A percentile compares a stretch with the other conserved stretches of the same genome.
These are phyloP conservation scores for Maylandia zebra DNA, from an alignment of 2,113 vertebrate genomes.

Conservation along the genomic window DNA sequence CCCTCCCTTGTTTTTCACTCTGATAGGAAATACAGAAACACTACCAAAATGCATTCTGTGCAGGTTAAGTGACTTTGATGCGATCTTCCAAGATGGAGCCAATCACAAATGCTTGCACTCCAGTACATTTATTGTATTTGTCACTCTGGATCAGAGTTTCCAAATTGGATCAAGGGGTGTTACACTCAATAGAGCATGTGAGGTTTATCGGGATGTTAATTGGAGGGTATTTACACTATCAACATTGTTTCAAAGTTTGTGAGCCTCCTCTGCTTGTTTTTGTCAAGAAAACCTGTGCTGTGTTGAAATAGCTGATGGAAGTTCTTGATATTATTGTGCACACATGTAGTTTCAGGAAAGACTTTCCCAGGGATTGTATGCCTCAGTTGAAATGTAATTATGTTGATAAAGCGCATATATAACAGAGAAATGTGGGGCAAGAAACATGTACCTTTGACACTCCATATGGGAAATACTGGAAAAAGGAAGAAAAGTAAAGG, in stretches of 20 bases:
- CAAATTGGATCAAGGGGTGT: constrained; percentile 12
- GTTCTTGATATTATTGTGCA: constrained; percentile 32
- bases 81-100: neutral
- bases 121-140: neutral
- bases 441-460: neutral
- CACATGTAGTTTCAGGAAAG: constrained; percentile 33
- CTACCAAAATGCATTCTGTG: neutral
- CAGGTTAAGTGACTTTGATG: neutral
- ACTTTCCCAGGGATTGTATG: constrained; percentile 22
- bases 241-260: neutral
- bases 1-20: neutral
- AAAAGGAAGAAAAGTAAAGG: neutral
- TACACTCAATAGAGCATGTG: neutral
- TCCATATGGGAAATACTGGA: neutral
- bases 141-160: constrained; percentile 3
- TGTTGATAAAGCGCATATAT: constrained; percentile 24
- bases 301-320: constrained; percentile 46
- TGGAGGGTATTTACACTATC: constrained; percentile 16
- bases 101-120: neutral
- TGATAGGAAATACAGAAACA: neutral
- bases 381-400: constrained; percentile 55
- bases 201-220: constrained; percentile 18
- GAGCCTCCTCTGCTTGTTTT: constrained; percentile 33
- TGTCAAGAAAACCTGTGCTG: constrained; percentile 29
- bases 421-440: constrained; percentile 12